phyloP scores from a whole-genome alignment of 2,113 vertebrate species.

The Neolamprologus tretocephalus region DNA sequence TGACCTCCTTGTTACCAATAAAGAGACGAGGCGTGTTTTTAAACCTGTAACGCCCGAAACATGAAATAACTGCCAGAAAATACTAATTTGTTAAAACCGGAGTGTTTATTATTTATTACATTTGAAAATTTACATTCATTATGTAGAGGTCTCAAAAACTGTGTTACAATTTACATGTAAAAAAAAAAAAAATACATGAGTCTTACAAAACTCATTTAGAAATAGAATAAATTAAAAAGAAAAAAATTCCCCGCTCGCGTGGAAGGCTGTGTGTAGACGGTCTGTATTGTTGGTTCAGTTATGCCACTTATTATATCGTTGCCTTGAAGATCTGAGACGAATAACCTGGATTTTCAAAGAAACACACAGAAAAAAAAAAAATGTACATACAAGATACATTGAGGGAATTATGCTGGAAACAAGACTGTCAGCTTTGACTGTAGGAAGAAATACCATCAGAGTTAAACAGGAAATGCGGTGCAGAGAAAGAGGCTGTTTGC shows the following conservation, averaged over 20 bases:
- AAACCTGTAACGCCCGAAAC: background rate
- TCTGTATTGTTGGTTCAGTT: background rate
- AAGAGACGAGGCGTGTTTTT: background rate
- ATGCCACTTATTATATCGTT: background rate
- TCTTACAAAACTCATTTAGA: background rate
- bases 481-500: background rate
- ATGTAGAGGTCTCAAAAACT: background rate
- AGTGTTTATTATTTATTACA: background rate
- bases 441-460: background rate
- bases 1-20: background rate
- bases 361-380: background rate
- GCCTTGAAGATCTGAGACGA: background rate
- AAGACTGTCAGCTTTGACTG: background rate
- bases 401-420: background rate
- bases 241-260: background rate
- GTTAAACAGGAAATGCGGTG: background rate
- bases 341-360: constrained; percentile 6
- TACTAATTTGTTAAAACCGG: background rate
- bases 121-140: background rate
- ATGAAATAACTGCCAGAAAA: background rate
- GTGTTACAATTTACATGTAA: background rate
- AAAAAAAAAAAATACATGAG: background rate
- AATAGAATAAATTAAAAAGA: background rate
- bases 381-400: background rate
- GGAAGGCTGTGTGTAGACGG: background rate